Evolutionary conservation across 2,888 invertebrate species (phyloP), one percentile per base, ranked within the genome.

Genomic region (Hirudinaria manillensis): DNA sequence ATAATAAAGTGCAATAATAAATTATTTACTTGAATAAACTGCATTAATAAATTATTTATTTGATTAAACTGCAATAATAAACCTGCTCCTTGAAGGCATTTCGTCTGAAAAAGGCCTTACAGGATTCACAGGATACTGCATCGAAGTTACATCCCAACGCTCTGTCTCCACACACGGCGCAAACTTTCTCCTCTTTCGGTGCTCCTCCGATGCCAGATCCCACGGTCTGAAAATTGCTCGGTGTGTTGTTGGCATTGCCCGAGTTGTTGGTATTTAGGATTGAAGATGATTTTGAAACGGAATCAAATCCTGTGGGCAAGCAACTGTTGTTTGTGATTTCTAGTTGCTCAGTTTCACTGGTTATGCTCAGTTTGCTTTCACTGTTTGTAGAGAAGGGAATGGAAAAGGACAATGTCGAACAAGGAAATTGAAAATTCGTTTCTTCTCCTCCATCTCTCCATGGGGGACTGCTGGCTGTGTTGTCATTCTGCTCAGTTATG

Each of bases 61-160:
- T 45, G 10, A 45, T 45, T 16, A 45, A 16, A 45, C 45, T 45
- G n/a, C 10, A 45, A 45, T 16, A 45, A 74, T 45, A 2, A 32
- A 75, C 76, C 72, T 76, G 56, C 24, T 72, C 56, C 55, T 76
- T 75, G 66, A 66, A 36, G 16, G 75, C 75, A 56, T 76, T 76
- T 24, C 71, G 55, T 53, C 76, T 61, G 55, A 76, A 76, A 67
- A 76, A 76, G 16, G 76, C 76, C 55, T 76, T 76, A 67, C 76
- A 76, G 19, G 76, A 76, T 53, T 76, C 76, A 67, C 76, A 76
- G 6, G 76, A 76, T 21, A 76, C 36, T 0, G 68, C 76, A 61
- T 76, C 76, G 38, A 76, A 76, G 29, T 76, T 76, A 29, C 70
- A 75, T n/a, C 76, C 74, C n/a, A 74, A 56, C 1, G 76, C 76